Evolutionary conservation across 2,113 vertebrate genomes (phyloP), one percentile per base, ranked within the genome.

Genomic region (Craseonycteris thonglongyai): DNA sequence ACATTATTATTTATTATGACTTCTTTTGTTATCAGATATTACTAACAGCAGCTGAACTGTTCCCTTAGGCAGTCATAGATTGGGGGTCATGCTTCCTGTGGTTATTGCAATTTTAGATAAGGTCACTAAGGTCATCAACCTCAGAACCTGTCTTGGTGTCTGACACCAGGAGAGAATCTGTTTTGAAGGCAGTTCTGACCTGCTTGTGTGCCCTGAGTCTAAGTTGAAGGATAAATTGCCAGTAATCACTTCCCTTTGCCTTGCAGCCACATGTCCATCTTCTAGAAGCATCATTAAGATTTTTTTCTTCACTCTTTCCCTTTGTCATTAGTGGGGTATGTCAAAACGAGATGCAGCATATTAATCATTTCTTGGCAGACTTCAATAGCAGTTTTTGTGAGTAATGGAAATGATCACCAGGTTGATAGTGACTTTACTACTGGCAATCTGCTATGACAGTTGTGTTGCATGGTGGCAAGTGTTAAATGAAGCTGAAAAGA

Each of bases 371-470:
- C 81, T 75, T 51, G 26, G 51, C 82, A 51, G 51, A 90, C 85
- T 51, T 90, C 54, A 88, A 42, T n/a, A 94, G 82, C 51, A 61
- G 78, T 71, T 68, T 90, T 95, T 61, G 28, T 94, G 69, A 94
- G 56, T 72, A 80, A 94, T 92, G 90, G 45, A 94, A 96, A 83
- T 61, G 59, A 96, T 90, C 28, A 81, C 69, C 12, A 54, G 89
- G 38, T 78, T 79, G 94, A 79, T 86, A 59, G 51, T 28, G 69
- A 79, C 85, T 91, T 69, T 82, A 49, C 81, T 82, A 45, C 14
- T 82, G 93, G 78, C 51, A 56, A n/a, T 74, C 81, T 69, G 42
- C 38, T 87, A 15, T 42, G 82, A 85, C 74, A 82, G 81, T 82
- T 91, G 45, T 65, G 45, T 85, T 61, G 21, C 45, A 90, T 21